Evolutionary conservation across 2,797 vertebrate genomes (phyloP).

Genomic region (Gymnodraco acuticeps): DNA sequence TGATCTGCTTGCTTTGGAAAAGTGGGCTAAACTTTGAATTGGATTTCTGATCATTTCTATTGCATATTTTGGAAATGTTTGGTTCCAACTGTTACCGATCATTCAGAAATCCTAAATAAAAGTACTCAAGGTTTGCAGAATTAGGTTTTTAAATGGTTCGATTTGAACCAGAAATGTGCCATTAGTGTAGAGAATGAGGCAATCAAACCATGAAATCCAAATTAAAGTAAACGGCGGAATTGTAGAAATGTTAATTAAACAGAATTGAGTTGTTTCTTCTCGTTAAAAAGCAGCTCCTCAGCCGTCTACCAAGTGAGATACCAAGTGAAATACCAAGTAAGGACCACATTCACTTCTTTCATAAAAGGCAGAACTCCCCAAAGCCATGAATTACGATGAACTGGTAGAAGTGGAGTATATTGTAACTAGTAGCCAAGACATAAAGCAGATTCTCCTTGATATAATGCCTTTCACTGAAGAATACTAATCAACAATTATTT

Average conservation of each 20-base stretch:
- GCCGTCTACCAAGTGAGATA: not conserved
- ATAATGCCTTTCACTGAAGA: not conserved
- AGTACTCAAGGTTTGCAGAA: not conserved
- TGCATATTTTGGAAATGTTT: not conserved
- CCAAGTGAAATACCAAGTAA: not conserved
- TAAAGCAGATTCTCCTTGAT: conserved; percentile 8
- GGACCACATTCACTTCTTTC: conserved; percentile 4
- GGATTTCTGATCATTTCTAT: not conserved
- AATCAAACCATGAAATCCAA: not conserved
- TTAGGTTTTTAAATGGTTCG: not conserved
- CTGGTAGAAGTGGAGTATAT: not conserved
- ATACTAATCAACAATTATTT: no score
- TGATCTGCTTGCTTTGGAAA: conserved; percentile 2
- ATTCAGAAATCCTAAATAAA: not conserved
- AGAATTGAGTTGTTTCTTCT: not conserved
- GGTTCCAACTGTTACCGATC: not conserved
- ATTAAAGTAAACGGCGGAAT: not conserved
- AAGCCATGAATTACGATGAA: conserved; percentile 25
- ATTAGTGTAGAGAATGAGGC: not conserved
- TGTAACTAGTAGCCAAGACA: conserved; percentile 1
- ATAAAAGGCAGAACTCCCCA: conserved; percentile 25
- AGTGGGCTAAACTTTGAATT: not conserved
- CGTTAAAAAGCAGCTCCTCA: not conserved
- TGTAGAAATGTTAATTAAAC: not conserved
- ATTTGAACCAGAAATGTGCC: not conserved